These are phyloP conservation scores for Leptatherina wallacei DNA, from an alignment of 2,797 vertebrate species.

Conservation along the genomic window DNA sequence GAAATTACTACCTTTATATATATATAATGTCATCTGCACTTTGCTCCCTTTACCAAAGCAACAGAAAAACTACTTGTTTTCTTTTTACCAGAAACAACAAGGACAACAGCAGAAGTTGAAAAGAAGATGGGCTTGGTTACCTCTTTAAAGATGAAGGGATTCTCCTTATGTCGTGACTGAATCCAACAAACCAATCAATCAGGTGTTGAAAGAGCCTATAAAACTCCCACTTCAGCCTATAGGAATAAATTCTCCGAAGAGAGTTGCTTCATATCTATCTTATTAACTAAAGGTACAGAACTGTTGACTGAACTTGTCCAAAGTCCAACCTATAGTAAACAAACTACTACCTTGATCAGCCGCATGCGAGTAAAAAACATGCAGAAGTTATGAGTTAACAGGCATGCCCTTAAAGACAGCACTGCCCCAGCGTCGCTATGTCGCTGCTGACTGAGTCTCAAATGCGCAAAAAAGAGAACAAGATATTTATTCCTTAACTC, in stretches of 20 bases:
- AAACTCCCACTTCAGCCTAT: neutral
- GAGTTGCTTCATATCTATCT: neutral
- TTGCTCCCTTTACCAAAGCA: neutral
- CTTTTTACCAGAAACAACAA: neutral
- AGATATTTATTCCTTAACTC: neutral
- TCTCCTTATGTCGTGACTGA: neutral
- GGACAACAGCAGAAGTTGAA: neutral
- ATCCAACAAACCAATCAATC: neutral
- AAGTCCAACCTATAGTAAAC: constrained; percentile 44
- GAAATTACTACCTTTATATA: neutral
- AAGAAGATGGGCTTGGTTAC: constrained; percentile 7
- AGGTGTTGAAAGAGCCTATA: neutral
- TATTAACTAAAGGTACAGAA: constrained; percentile 5
- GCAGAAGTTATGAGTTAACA: neutral
- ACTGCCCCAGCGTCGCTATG: neutral
- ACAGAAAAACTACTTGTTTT: neutral
- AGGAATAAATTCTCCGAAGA: neutral
- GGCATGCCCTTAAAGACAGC: neutral
- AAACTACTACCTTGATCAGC: neutral
- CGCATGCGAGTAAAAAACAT: neutral
- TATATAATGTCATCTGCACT: neutral
- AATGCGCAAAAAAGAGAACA: neutral
- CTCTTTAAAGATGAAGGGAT: neutral
- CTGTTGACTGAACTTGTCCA: constrained; percentile 47
- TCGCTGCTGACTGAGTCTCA: neutral